phyloP scores from a whole-genome alignment of 2,797 vertebrate genomes.

The Eremophila alpestris region DNA sequence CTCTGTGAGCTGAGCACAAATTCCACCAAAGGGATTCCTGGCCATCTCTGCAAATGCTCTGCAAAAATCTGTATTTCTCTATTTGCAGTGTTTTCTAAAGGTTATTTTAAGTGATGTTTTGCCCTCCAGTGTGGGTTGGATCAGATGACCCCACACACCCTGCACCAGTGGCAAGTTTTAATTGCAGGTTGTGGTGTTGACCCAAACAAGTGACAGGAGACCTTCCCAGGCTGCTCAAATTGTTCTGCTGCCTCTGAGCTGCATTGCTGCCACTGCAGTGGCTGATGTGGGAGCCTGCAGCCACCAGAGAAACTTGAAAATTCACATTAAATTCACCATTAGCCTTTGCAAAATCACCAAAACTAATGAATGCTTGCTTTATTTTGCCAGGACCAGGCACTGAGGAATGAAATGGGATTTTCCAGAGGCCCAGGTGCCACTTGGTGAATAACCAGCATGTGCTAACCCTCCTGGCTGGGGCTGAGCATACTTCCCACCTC shows the following conservation, averaged over 20 bases:
- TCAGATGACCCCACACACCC: fast-evolving
- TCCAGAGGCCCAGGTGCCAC: not conserved
- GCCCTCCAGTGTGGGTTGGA: not conserved
- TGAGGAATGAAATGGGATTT: not conserved
- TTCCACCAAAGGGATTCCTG: fast-evolving
- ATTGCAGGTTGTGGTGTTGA: not conserved
- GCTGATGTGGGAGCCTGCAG: not conserved
- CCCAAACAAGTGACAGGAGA: not conserved
- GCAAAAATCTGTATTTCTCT: not conserved
- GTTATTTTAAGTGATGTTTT: fast-evolving
- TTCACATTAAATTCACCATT: not conserved
- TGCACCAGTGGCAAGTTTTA: not conserved
- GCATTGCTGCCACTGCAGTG: not conserved
- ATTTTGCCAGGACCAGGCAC: not conserved
- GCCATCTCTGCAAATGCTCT: not conserved
- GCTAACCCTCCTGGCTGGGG: not conserved
- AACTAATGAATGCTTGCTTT: not conserved
- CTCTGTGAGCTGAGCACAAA: fast-evolving
- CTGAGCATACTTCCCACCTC: not conserved
- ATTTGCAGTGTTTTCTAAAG: fast-evolving
- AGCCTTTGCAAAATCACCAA: not conserved
- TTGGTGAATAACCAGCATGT: not conserved
- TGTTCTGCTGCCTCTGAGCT: not conserved
- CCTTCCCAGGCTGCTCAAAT: not conserved
- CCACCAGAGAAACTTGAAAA: not conserved